Percentiles rank a stretch among this genome's conserved stretches.
Evolutionary conservation across 2,113 vertebrate species (phyloP).

Genomic region (Holacanthus passer): DNA sequence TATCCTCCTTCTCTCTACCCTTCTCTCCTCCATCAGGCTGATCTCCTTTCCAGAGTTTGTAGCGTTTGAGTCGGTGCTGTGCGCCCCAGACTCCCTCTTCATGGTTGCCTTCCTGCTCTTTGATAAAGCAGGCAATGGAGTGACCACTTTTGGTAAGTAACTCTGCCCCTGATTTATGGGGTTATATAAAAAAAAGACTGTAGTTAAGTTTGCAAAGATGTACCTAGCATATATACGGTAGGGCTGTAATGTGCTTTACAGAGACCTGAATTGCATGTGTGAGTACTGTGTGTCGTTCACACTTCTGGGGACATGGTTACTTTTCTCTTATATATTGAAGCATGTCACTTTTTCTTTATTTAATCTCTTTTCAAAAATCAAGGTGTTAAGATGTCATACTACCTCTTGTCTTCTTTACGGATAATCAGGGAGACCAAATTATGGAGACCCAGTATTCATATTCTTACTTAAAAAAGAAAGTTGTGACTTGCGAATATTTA

Average conservation of each 20-base stretch:
- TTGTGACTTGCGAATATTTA: neutral
- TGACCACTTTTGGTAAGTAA: conserved; percentile 90
- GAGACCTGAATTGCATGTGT: conserved; percentile 11
- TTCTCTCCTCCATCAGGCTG: conserved; percentile 79
- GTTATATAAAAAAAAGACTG: neutral
- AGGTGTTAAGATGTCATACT: neutral
- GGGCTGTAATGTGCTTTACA: neutral
- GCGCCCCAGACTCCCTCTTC: conserved; percentile 89
- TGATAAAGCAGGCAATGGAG: conserved; percentile 90
- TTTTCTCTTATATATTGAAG: neutral
- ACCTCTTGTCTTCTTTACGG: neutral
- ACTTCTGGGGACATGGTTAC: neutral
- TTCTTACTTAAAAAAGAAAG: neutral
- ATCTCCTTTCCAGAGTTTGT: conserved; percentile 94
- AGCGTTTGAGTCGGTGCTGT: conserved; percentile 91
- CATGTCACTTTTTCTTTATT: neutral
- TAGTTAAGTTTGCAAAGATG: neutral
- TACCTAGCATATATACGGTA: neutral
- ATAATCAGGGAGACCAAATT: neutral
- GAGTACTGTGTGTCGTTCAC: no score
- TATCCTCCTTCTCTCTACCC: conserved; percentile 9
- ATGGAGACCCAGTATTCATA: neutral
- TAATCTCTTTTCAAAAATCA: neutral
- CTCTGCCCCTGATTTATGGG: conserved; percentile 18
- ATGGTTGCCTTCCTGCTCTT: conserved; percentile 93